Evolutionary conservation across 2,797 vertebrate genomes (phyloP).

Genomic region (Stomatorhinus walkeri): DNA sequence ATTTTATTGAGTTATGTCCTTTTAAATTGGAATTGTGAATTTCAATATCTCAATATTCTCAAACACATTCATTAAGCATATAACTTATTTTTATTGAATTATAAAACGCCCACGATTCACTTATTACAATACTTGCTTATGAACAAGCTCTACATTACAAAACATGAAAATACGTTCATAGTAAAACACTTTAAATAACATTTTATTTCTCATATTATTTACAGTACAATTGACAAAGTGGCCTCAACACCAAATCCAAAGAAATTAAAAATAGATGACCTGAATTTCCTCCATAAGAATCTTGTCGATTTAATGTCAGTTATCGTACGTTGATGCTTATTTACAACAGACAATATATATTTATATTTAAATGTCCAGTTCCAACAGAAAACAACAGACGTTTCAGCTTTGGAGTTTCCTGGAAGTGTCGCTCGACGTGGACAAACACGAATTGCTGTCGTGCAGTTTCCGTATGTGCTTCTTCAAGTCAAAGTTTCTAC

Average conservation of each 20-base stretch:
- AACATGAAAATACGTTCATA: constrained; percentile 39
- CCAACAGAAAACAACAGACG: constrained; percentile 1
- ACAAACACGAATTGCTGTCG: constrained; percentile 55
- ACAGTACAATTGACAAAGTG: constrained; percentile 43
- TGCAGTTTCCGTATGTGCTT: constrained; percentile 83
- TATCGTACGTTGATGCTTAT: constrained; percentile 11
- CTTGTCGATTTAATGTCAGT: constrained; percentile 16
- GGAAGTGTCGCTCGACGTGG: constrained; percentile 57
- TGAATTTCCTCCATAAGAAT: constrained; percentile 8
- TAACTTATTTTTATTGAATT: constrained; percentile 37
- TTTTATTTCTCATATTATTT: constrained; percentile 57
- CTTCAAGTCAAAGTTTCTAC: constrained; percentile 87
- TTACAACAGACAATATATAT: constrained; percentile 15
- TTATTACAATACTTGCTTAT: constrained; percentile 35
- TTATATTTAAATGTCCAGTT: constrained; percentile 25
- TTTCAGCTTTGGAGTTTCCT: constrained; percentile 56
- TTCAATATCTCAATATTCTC: constrained; percentile 40
- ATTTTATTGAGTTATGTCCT: constrained; percentile 20
- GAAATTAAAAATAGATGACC: constrained; percentile 24
- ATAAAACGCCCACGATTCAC: constrained; percentile 49
- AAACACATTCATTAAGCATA: constrained; percentile 50
- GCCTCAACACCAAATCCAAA: constrained; percentile 12
- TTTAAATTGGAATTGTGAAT: constrained; percentile 40
- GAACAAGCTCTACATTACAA: constrained; percentile 43
- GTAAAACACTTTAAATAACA: constrained; percentile 61